These are phyloP conservation scores for Falco cherrug DNA, from an alignment of 2,797 vertebrate genomes.

Conservation along the genomic window DNA sequence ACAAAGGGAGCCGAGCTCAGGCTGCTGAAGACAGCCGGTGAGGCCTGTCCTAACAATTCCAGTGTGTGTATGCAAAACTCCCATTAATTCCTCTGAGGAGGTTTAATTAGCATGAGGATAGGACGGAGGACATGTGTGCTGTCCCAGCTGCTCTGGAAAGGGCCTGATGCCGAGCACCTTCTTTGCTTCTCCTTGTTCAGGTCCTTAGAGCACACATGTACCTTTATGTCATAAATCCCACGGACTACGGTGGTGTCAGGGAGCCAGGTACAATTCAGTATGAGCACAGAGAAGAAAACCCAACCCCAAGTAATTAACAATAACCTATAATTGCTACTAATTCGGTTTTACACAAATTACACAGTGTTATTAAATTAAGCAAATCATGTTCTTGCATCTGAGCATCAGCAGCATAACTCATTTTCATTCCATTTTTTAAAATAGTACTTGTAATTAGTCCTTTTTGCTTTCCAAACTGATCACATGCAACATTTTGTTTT, in stretches of 20 bases:
- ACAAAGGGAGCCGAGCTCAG: not conserved
- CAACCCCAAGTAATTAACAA: not conserved
- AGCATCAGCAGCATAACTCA: conserved; percentile 50
- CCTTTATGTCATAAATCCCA: rapidly evolving
- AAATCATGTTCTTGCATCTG: conserved; percentile 54
- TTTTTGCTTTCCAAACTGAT: conserved; percentile 51
- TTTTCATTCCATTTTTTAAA: conserved; percentile 27
- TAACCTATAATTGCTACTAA: conserved; percentile 65
- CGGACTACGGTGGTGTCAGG: rapidly evolving
- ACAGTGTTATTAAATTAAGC: conserved; percentile 73
- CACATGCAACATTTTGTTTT: conserved; percentile 43
- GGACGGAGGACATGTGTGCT: rapidly evolving
- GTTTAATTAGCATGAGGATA: not conserved
- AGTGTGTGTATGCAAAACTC: not conserved
- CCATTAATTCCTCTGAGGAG: not conserved
- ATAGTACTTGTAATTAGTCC: conserved; percentile 48
- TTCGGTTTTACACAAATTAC: conserved; percentile 65
- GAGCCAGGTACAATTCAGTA: not conserved
- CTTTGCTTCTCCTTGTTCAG: rapidly evolving
- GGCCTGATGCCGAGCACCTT: not conserved
- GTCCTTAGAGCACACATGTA: rapidly evolving
- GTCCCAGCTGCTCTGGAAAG: not conserved
- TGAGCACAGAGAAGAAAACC: not conserved
- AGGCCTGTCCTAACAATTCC: not conserved
- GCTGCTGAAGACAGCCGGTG: not conserved